phyloP scores from a whole-genome alignment of 37 sponge, comb jelly and placozoan genomes.

The Chondrilla cf. caribensis region DNA sequence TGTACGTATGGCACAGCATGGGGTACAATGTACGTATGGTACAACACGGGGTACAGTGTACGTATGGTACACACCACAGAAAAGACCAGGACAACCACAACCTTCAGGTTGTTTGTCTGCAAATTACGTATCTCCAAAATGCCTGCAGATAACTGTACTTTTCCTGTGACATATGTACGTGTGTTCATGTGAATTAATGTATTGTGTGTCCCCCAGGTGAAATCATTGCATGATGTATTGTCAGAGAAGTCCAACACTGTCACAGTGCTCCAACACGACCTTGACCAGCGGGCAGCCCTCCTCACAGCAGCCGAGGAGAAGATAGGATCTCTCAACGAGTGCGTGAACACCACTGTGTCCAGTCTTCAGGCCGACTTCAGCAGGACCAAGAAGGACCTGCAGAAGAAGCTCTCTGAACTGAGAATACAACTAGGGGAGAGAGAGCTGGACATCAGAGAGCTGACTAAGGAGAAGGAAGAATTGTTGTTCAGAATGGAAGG shows the following conservation, averaged over 20 bases:
- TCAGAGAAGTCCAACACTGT: slow-evolving; percentile 42
- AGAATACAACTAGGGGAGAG: neutral
- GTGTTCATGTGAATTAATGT: too few species aligned
- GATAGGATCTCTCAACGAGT: neutral
- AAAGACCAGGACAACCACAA: too few species aligned
- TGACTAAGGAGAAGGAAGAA: neutral
- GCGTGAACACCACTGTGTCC: neutral
- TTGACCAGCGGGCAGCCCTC: slow-evolving; percentile 23
- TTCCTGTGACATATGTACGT: too few species aligned
- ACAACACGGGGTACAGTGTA: too few species aligned
- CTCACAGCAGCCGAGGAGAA: slow-evolving; percentile 23
- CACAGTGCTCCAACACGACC: slow-evolving; percentile 31
- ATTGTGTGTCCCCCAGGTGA: neutral
- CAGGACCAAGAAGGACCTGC: slow-evolving; percentile 17
- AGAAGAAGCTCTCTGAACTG: neutral
- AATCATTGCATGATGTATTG: slow-evolving; percentile 8
- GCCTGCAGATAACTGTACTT: too few species aligned
- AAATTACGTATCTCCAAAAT: too few species aligned
- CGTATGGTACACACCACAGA: too few species aligned
- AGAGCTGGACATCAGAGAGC: neutral
- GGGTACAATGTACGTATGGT: too few species aligned
- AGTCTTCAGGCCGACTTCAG: neutral
- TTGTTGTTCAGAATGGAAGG: neutral
- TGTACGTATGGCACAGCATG: too few species aligned
- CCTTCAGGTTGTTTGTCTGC: too few species aligned